A percentile compares a stretch with the other conserved stretches of the same genome.
phyloP scores from a whole-genome alignment of 2,797 vertebrate species.

The Gastrophryne carolinensis region DNA sequence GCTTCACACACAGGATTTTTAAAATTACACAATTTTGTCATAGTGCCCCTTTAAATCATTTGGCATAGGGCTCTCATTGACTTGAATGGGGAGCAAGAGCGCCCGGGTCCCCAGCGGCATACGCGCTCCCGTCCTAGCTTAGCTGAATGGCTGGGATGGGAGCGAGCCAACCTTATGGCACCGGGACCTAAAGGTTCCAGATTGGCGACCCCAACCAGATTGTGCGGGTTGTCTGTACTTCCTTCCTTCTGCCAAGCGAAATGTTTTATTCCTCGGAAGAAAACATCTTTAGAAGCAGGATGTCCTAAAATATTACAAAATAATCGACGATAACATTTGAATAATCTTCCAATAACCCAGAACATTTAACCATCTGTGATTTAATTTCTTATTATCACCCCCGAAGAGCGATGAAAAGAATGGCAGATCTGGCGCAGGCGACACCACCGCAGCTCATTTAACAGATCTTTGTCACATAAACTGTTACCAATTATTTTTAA shows the following conservation, averaged over 20 bases:
- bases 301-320: neutral
- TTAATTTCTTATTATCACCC: constrained; percentile 44
- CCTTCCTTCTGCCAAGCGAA: neutral
- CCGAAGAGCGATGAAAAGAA: constrained; percentile 20
- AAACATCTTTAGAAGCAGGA: neutral
- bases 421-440: neutral
- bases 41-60: too few species aligned
- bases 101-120: too few species aligned
- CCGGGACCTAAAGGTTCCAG: too few species aligned
- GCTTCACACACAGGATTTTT: too few species aligned
- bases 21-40: too few species aligned
- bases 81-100: too few species aligned
- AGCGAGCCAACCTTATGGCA: too few species aligned
- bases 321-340: constrained; percentile 6
- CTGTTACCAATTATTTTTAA: constrained; percentile 49
- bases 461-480: constrained; percentile 38
- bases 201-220: too few species aligned
- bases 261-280: neutral
- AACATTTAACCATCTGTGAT: constrained; percentile 47
- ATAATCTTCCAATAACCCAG: constrained; percentile 37
- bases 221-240: too few species aligned
- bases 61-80: too few species aligned
- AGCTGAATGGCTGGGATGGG: too few species aligned
- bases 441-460: constrained; percentile 27
- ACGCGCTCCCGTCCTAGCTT: too few species aligned